Evolutionary conservation across 1,140 invertebrate genomes (phyloP), one percentile per base, ranked within the genome.

Genomic region (Zaprionus davidi): DNA sequence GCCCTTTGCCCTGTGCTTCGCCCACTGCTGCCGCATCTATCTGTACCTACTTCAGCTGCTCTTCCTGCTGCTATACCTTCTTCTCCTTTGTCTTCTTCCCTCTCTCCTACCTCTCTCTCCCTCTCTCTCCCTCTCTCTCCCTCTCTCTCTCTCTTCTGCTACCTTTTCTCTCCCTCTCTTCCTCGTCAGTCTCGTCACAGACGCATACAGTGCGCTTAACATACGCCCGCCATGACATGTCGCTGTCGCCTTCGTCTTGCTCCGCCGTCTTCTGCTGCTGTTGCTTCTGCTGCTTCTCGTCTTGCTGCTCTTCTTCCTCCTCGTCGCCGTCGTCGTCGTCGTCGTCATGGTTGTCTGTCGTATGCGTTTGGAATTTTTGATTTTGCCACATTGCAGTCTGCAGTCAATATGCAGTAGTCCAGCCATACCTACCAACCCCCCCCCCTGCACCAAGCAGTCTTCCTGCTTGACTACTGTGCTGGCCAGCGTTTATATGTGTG

Each of bases 331-430:
- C 59, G 2, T 59, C 53, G 38, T 28, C 17, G 34, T 72, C 72
- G 56, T 73, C 84, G 86, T 87, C 84, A 88, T 87, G 84, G 78
- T 87, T 87, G 84, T 87, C 84, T 88, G 84, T 76, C 75, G 84
- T 87, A 87, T 87, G 84, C 84, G 84, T 83, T 87, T 78, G 84
- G 84, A 87, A 87, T 87, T 88, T 87, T 87, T 87, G 84, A 87
- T 87, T 87, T 87, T 88, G 81, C 84, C 84, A 87, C 84, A 87
- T 84, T 88, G 83, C 83, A 78, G 82, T 71, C 71, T 65, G 71
- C 67, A 83, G 82, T 84, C 82, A 84, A 84, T 81, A 84, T 85
- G 81, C 81, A 81, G 66, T 62, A 55, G 66, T 34, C 41, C n/a
- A 38, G 36, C 36, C 36, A 13, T 56, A 17, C 36, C 26, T 31